phyloP scores from a whole-genome alignment of 2,888 invertebrate genomes.

The Argyresthia albistria region DNA sequence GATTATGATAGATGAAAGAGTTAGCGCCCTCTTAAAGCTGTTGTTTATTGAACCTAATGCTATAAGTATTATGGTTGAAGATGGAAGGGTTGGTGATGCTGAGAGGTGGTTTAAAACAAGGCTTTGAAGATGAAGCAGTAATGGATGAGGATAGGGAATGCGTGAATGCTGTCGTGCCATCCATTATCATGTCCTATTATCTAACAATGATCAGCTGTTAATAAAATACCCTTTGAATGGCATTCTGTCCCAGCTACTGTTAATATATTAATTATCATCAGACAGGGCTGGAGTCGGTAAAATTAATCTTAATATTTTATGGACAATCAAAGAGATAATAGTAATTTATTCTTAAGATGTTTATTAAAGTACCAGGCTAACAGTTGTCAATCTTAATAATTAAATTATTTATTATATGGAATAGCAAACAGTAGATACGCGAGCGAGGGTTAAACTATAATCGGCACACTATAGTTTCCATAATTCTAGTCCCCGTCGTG shows the following conservation, averaged over 20 bases:
- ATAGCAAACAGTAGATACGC: too few species aligned
- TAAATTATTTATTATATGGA: too few species aligned
- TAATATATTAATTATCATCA: constrained; percentile 67
- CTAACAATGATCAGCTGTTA: constrained; percentile 64
- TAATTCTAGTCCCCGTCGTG: too few species aligned
- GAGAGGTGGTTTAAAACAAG: constrained; percentile 49
- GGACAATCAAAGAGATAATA: constrained; percentile 12
- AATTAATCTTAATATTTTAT: constrained; percentile 62
- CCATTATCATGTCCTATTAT: constrained; percentile 68
- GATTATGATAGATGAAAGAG: constrained; percentile 74
- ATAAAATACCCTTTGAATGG: constrained; percentile 66
- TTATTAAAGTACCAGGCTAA: too few species aligned
- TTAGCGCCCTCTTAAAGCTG: constrained; percentile 65
- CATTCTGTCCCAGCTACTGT: constrained; percentile 56
- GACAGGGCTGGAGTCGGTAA: constrained; percentile 48
- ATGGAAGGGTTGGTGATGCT: constrained; percentile 18
- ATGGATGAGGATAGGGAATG: constrained; percentile 69
- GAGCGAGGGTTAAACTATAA: too few species aligned
- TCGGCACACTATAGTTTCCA: too few species aligned
- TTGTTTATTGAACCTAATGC: constrained; percentile 32
- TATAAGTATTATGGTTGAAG: constrained; percentile 29
- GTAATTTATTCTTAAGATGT: too few species aligned
- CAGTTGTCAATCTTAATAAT: not conserved
- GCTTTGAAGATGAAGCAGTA: constrained; percentile 70
- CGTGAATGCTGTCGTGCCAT: constrained; percentile 69